These are phyloP conservation scores for Drosophila nigricruria DNA, from an alignment of 2,888 invertebrate species.

Conservation along the genomic window DNA sequence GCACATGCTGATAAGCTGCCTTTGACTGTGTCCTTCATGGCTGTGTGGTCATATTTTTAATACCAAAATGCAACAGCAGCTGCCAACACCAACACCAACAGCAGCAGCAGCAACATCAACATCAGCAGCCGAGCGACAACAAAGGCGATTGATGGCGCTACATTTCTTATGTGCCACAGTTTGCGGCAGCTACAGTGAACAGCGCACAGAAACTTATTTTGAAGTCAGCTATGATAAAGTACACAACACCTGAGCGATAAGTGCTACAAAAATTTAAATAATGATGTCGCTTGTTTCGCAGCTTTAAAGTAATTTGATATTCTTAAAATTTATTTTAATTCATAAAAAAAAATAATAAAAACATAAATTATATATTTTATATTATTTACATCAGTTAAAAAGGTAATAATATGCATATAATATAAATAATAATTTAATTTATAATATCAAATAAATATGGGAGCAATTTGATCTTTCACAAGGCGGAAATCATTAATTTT, in stretches of 20 bases:
- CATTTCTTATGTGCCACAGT: conserved; percentile 55
- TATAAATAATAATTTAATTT: too few relatives aligned
- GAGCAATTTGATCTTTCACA: too few relatives aligned
- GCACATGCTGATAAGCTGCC: conserved; percentile 51
- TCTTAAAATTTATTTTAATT: too few relatives aligned
- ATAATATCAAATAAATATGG: too few relatives aligned
- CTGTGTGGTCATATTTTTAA: conserved; percentile 30
- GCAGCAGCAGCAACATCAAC: conserved; percentile 11
- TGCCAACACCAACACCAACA: conserved; percentile 20
- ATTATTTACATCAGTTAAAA: too few relatives aligned
- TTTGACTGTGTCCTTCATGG: conserved; percentile 39
- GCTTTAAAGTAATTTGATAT: too few relatives aligned
- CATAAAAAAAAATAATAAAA: too few relatives aligned
- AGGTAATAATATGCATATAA: too few relatives aligned
- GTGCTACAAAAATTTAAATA: not conserved
- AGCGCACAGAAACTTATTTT: conserved; percentile 22
- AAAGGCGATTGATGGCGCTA: conserved; percentile 59
- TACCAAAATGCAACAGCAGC: conserved; percentile 27
- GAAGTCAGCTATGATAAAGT: conserved; percentile 1
- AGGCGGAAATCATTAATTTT: too few relatives aligned
- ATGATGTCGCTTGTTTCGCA: not conserved
- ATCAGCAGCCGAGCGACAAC: conserved; percentile 21
- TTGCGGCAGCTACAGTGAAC: conserved; percentile 22
- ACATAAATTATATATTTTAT: too few relatives aligned
- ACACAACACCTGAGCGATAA: not conserved